A percentile compares a stretch with the other conserved stretches of the same genome.
Conservation (phyloP, 2,113 vertebrate species). For the Apteryx owenii region DNA sequence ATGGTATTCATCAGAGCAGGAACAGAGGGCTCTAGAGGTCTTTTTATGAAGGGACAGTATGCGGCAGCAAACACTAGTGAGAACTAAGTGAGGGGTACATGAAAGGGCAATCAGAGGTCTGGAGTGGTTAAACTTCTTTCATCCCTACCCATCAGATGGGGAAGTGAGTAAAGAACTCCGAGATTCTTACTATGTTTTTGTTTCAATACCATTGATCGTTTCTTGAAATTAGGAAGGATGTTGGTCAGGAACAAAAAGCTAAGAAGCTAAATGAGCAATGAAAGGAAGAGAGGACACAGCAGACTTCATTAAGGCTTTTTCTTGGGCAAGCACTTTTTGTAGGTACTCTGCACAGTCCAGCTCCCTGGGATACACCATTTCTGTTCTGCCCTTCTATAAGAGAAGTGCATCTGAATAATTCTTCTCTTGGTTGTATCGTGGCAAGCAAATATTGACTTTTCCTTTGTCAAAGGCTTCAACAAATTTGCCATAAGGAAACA, state of each 20-base stretch:
- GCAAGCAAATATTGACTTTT: not conserved
- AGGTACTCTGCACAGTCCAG: not conserved
- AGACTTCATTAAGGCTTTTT: not conserved
- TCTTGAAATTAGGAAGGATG: not conserved
- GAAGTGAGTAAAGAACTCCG: not conserved
- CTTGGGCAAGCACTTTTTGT: not conserved
- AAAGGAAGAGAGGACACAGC: not conserved
- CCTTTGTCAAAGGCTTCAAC: not conserved
- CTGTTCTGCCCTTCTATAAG: not conserved
- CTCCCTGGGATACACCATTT: not conserved
- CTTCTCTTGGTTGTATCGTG: not conserved
- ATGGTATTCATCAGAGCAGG: not conserved
- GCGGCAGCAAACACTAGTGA: not conserved
- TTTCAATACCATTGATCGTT: not conserved
- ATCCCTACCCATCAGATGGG: not conserved
- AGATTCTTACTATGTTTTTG: not conserved
- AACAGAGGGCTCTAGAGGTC: not conserved
- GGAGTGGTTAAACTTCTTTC: not conserved
- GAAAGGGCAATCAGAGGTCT: not conserved
- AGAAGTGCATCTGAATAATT: not conserved
- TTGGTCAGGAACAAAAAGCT: not conserved
- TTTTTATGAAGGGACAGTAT: not conserved
- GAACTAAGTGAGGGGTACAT: not conserved
- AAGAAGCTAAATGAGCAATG: not conserved
- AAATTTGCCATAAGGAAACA: not conserved